Percentiles rank a stretch among this genome's conserved stretches.
These are phyloP conservation scores for Ptychobarbus kaznakovi DNA, from an alignment of 2,797 vertebrate species.

Conservation along the genomic window DNA sequence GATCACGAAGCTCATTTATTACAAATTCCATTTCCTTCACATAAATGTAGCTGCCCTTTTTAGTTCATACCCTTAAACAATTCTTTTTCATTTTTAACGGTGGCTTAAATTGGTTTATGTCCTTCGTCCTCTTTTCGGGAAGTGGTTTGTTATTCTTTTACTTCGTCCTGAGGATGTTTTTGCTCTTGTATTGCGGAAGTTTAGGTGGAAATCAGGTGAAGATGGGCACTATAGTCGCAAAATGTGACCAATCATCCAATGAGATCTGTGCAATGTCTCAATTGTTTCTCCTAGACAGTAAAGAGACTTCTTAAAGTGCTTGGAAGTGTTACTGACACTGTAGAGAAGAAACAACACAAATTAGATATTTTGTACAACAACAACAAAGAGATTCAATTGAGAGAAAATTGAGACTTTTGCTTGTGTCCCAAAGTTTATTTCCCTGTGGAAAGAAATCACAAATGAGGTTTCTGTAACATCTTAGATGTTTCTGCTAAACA, in stretches of 20 bases:
- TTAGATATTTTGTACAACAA: neutral
- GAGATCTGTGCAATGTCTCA: neutral
- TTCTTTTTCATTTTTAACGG: slow-evolving; percentile 71
- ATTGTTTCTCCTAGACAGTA: neutral
- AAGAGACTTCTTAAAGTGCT: neutral
- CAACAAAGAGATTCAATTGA: neutral
- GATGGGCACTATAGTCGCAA: neutral
- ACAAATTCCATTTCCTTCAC: slow-evolving; percentile 63
- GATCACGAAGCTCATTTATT: slow-evolving; percentile 62
- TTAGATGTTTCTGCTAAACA: neutral
- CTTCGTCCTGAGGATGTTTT: neutral
- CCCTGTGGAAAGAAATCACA: neutral
- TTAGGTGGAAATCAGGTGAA: slow-evolving; percentile 3
- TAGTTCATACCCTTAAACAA: slow-evolving; percentile 73
- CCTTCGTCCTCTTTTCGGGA: slow-evolving; percentile 57
- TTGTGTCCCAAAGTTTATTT: neutral
- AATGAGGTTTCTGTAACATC: neutral
- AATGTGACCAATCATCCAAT: neutral
- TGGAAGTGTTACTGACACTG: neutral
- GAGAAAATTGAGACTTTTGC: neutral
- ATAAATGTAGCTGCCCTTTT: slow-evolving; percentile 70
- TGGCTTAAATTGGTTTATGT: slow-evolving; percentile 65
- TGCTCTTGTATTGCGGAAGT: neutral
- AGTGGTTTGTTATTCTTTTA: slow-evolving; percentile 19
- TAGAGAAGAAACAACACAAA: neutral